Conservation (phyloP, 2,113 vertebrate species). For the Nematolebias whitei region DNA sequence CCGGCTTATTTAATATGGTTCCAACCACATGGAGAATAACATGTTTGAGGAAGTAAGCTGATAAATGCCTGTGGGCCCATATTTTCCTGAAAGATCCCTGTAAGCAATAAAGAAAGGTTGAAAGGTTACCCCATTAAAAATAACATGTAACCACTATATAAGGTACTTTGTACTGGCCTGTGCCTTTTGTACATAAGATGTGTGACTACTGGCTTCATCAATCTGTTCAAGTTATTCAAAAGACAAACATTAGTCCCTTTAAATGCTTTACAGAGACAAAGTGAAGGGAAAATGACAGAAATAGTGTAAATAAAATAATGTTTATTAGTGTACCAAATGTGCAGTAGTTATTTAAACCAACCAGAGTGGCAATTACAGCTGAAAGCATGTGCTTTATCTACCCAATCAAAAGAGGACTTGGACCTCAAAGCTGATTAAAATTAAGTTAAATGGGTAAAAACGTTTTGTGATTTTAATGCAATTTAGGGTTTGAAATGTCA, state of each 20-base stretch:
- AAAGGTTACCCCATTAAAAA: neutral
- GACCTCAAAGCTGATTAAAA: neutral
- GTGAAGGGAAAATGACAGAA: too few relatives aligned
- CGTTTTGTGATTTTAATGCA: neutral
- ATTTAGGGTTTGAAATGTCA: neutral
- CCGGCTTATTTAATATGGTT: neutral
- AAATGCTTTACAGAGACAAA: neutral
- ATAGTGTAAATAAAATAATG: too few relatives aligned
- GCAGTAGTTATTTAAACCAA: neutral
- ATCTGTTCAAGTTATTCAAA: neutral
- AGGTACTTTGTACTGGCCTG: neutral
- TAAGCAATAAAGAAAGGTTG: neutral
- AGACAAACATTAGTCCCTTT: neutral
- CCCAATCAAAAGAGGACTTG: neutral
- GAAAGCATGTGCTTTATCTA: neutral
- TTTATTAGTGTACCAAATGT: neutral
- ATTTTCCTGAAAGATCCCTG: conserved; percentile 1
- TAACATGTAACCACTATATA: neutral
- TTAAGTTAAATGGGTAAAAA: neutral
- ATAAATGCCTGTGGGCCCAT: conserved; percentile 8
- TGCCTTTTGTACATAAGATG: neutral
- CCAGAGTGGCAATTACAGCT: neutral
- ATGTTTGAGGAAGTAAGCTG: conserved; percentile 14
- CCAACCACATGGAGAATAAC: neutral
- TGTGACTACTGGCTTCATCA: neutral